Evolutionary conservation across 1,140 invertebrate species (phyloP).

Genomic region (Coenobita brevimanus): DNA sequence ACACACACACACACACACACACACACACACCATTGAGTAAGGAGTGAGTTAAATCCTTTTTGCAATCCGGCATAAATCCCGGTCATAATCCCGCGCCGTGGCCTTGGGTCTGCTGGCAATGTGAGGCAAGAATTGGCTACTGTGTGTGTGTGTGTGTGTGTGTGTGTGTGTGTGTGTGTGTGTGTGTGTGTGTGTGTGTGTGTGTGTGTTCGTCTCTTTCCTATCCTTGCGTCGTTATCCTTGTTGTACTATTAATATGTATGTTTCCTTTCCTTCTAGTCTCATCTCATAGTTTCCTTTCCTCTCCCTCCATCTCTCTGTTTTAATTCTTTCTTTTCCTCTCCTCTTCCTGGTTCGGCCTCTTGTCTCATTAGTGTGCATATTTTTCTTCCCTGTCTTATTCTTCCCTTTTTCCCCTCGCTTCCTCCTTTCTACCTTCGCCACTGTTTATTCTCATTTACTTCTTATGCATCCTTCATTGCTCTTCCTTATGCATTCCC

Average conservation of each 20-base stretch:
- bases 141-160: slow-evolving; percentile 1
- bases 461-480: not conserved
- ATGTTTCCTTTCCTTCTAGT: not conserved
- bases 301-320: not conserved
- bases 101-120: no score
- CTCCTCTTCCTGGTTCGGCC: not conserved
- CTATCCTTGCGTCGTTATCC: not conserved
- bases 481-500: no score
- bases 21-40: no score
- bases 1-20: no score
- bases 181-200: not conserved
- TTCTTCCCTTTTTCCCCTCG: not conserved
- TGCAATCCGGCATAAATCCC: no score
- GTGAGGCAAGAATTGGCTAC: no score
- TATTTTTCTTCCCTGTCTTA: not conserved
- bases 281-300: not conserved
- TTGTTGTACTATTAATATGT: not conserved
- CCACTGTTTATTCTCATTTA: not conserved
- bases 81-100: no score
- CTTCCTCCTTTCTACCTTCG: not conserved
- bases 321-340: not conserved
- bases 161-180: slow-evolving; percentile 28
- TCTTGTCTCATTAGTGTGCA: not conserved
- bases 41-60: no score
- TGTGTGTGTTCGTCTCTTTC: no score